phyloP scores from a whole-genome alignment of 1,140 invertebrate genomes.

The Drosophila repleta region DNA sequence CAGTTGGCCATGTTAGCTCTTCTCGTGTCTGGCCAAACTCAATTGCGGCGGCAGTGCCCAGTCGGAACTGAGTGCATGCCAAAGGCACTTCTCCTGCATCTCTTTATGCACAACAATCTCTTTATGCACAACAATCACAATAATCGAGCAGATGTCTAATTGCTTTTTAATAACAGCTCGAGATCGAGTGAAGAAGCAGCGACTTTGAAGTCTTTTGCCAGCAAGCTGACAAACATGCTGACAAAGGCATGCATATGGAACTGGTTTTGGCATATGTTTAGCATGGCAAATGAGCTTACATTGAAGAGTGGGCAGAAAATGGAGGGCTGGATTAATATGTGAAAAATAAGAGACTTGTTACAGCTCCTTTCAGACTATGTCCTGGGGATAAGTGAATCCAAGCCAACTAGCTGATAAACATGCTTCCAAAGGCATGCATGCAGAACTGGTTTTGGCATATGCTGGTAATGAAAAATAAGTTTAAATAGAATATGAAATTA shows the following conservation, averaged over 20 bases:
- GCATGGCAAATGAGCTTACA: not conserved
- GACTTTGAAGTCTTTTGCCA: not conserved
- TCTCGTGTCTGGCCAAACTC: not conserved
- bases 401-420: too few species aligned
- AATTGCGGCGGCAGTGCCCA: conserved; percentile 2
- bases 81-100: not conserved
- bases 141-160: not conserved
- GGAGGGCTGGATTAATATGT: too few species aligned
- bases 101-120: not conserved
- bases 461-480: too few species aligned
- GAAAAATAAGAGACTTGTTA: too few species aligned
- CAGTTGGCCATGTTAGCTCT: conserved; percentile 10
- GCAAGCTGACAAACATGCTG: not conserved
- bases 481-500: too few species aligned
- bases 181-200: too few species aligned
- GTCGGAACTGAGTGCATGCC: not conserved
- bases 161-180: not conserved
- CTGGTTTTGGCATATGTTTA: not conserved
- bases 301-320: too few species aligned
- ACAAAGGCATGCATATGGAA: not conserved
- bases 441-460: too few species aligned
- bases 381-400: too few species aligned
- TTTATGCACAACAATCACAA: not conserved
- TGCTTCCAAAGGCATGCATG: too few species aligned
- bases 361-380: too few species aligned